Base-by-base conservation (phyloP, 2,888 invertebrate species). In the Acanthococcus lagerstroemiae region DNA sequence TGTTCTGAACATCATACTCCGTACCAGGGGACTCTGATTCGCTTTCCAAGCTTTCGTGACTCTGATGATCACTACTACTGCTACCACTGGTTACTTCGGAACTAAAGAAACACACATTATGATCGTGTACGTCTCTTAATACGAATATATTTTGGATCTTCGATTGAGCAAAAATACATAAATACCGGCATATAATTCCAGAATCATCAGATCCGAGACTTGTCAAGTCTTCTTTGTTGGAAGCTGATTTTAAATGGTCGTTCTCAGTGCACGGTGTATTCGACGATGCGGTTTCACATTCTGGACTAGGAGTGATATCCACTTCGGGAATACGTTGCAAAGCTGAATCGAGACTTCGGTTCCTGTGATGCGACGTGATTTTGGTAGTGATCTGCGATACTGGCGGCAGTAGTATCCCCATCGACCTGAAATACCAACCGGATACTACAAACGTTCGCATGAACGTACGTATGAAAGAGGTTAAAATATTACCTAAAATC, bases 301-400 rank as follows among this genome's bases (percentile, higher is more conserved):
- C 83, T 26, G 83, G 83, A 72, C 81, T 82, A n/a, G 83, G 82
- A 15, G 82, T 82, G 9, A 82, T 80, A 79, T 87, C 86, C 74
- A 87, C 90, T 81, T 91, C 91, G 68, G 91, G 91, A 75, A 92
- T 91, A 76, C 89, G 82, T 77, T 91, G 91, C 70, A 91, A 81
- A 68, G 90, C 92, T 67, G 91, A 92, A 77, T 93, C 92, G 76
- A 92, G 79, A 75, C 91, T 91, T 71, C 92, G 84, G 80, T 92
- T 92, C 73, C 92, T 84, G 78, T 91, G 91, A 76, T 90, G 89
- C 73, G 85, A 83, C 70, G 86, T 78, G 15, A 63, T 54, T 22
- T 63, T 63, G 9, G 63, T 54, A n/a, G 63, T 63, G 7, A 66
- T 19, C 30, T 57, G 56, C 19, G 78, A 77, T 66, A 83, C 81